Evolutionary conservation across 2,888 invertebrate genomes (phyloP).

Genomic region (Drosophila lacicola): DNA sequence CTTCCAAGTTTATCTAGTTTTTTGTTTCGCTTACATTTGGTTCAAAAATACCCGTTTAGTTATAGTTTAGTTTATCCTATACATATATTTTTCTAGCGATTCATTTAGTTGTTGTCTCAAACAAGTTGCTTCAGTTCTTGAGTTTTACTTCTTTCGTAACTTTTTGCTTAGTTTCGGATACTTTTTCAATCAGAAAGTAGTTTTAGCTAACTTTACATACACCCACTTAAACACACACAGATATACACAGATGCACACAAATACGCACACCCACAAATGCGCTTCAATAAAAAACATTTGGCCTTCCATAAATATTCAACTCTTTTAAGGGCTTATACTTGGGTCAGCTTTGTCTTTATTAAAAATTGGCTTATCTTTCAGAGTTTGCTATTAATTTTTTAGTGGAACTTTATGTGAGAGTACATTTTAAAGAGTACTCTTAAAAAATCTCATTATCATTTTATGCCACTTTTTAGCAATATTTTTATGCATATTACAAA

Average conservation of each 20-base stretch:
- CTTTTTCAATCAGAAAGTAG: conserved; percentile 37
- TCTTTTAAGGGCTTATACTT: too few relatives aligned
- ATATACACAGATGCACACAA: conserved; percentile 3
- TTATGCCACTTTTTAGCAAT: too few relatives aligned
- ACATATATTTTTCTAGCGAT: conserved; percentile 16
- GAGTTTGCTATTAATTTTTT: too few relatives aligned
- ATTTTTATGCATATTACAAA: too few relatives aligned
- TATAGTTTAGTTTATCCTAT: conserved; percentile 46
- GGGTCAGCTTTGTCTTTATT: too few relatives aligned
- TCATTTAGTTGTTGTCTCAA: conserved; percentile 14
- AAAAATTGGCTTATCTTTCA: too few relatives aligned
- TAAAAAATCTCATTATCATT: too few relatives aligned
- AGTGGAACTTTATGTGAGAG: too few relatives aligned
- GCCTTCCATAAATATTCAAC: too few relatives aligned
- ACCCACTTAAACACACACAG: conserved; percentile 2
- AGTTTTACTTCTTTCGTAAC: conserved; percentile 8
- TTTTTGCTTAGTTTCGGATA: conserved; percentile 20
- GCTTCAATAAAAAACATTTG: too few relatives aligned
- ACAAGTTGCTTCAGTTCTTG: conserved; percentile 18
- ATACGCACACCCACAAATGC: conserved; percentile 1
- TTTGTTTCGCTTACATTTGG: conserved; percentile 35
- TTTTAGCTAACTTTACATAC: conserved; percentile 26
- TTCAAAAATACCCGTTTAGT: conserved; percentile 36
- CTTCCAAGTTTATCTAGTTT: conserved; percentile 40
- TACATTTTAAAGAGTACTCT: too few relatives aligned